Conservation (phyloP, 2,113 vertebrate species). For the Lophius piscatorius region DNA sequence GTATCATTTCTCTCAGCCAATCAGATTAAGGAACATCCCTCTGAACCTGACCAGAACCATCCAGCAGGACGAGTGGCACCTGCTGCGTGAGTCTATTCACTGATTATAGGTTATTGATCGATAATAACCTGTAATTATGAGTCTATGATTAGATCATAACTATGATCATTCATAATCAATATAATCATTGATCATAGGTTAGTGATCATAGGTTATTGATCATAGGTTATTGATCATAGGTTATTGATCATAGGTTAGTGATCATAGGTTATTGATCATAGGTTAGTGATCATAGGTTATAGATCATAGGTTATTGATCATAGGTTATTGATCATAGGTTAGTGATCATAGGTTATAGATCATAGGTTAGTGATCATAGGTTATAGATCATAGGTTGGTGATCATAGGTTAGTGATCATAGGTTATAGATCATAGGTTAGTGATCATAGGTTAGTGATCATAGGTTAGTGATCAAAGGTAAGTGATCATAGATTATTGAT, state of each 20-base stretch:
- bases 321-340: not conserved
- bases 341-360: no score
- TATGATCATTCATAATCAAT: not conserved
- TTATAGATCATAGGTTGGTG: no score
- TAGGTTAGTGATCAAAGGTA: no score
- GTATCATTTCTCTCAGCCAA: slow-evolving; percentile 87
- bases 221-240: not conserved
- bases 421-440: not conserved
- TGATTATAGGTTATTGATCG: not conserved
- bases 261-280: not conserved
- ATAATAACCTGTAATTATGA: no score
- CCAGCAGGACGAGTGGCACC: slow-evolving; percentile 88
- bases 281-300: not conserved
- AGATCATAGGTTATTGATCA: not conserved
- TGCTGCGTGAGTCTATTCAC: slow-evolving; percentile 80
- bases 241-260: not conserved
- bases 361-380: no score
- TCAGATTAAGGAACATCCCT: slow-evolving; percentile 83
- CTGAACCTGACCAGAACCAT: slow-evolving; percentile 88
- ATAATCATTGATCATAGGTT: not conserved
- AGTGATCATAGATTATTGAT: not conserved
- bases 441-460: not conserved
- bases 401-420: no score
- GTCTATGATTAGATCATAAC: no score
- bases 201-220: not conserved